phyloP scores from a whole-genome alignment of 2,113 vertebrate species.

The Indicator maculatus region DNA sequence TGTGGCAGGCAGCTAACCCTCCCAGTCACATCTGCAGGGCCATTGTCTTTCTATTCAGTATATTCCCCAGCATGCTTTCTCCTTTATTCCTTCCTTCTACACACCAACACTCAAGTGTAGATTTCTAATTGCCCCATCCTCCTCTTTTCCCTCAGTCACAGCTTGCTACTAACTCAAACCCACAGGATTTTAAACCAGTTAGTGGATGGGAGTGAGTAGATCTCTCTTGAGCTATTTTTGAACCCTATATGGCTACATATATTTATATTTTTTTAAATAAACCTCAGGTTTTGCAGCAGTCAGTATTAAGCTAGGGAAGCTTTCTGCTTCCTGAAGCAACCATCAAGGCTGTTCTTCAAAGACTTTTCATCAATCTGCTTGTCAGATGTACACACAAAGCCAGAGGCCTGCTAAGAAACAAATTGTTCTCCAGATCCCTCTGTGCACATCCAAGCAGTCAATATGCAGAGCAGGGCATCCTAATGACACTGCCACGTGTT shows the following conservation, averaged over 20 bases:
- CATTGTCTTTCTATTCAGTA: background rate
- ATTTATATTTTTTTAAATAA: background rate
- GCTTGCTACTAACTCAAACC: background rate
- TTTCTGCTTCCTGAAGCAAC: background rate
- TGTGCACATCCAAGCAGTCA: background rate
- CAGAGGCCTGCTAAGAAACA: background rate
- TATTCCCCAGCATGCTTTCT: background rate
- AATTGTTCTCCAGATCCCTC: background rate
- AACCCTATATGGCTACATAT: background rate
- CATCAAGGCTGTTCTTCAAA: background rate
- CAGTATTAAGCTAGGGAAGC: background rate
- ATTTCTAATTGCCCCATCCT: background rate
- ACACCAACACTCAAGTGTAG: background rate
- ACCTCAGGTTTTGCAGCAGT: background rate
- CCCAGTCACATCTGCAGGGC: rapidly evolving
- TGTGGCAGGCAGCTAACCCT: background rate
- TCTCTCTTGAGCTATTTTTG: background rate
- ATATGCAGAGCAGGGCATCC: background rate
- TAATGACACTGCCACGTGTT: rapidly evolving
- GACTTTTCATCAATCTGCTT: background rate
- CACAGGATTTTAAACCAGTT: background rate
- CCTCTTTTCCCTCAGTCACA: background rate
- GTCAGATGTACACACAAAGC: background rate
- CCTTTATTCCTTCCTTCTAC: background rate
- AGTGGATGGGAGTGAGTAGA: background rate